Evolutionary conservation across 2,888 invertebrate species (phyloP), one percentile per base, ranked within the genome.

Genomic region (Gandaritis pyraliata): DNA sequence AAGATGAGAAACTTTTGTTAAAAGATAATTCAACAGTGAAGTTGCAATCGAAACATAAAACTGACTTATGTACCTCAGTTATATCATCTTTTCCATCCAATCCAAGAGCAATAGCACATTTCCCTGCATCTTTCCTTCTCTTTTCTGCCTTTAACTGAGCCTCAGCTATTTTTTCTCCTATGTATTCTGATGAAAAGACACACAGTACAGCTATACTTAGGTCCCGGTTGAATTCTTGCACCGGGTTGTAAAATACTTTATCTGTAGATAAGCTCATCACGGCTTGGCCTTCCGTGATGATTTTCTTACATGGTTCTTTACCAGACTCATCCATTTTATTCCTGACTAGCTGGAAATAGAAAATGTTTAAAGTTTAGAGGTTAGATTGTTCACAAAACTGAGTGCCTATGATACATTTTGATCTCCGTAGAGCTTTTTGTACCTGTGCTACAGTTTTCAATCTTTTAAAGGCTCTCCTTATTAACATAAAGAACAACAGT

Each of bases 211-310:
- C 94, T 72, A 97, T 94, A 79, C 97, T 97, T 52, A 99, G 90
- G 89, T 99, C 99, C 68, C 99, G 94, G 84, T 99, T 99, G 78
- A 99, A 99, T 85, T 99, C 98, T 86, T 99, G 98, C 0, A 99
- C 99, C 0, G 99, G 97, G 89, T 99, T 99, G 82, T 99, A 99
- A 87, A 99, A 99, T 0, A 99, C 98, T 80, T 96, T 95, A 39
- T 95, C 95, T 1, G 90, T 86, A 47, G 93, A 91, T 1, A 96
- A 93, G 55, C 94, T 87, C 65, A 98, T 95, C 80, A 95, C 94
- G 0, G 98, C 97, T 74, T 94, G 93, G 0, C 98, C 97, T 90
- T 98, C 98, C 54, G 86, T 93, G 65, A 95, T 94, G 47, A 83
- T 82, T 70, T 88, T 89, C 16, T 58, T 62, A 23, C 38, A 38